Percentiles rank a stretch among this genome's conserved stretches.
These are phyloP conservation scores for Epinephelus awoara DNA, from an alignment of 2,797 vertebrate species.

Conservation along the genomic window DNA sequence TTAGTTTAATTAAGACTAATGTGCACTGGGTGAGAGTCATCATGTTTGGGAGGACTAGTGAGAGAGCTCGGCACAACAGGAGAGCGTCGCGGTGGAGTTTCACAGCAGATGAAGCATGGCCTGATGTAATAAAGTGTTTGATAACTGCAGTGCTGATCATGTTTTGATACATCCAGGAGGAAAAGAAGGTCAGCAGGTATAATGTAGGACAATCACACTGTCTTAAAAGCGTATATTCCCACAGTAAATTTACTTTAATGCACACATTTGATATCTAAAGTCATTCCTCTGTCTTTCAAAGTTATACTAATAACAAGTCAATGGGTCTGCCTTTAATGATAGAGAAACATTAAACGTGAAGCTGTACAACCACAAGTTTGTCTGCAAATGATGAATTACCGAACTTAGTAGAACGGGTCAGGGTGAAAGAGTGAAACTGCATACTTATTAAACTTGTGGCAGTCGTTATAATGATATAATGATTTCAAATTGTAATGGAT, in stretches of 20 bases:
- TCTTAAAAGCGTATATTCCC: neutral
- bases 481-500: constrained; percentile 50
- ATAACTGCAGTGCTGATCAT: constrained; percentile 60
- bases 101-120: constrained; percentile 42
- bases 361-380: neutral
- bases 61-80: constrained; percentile 51
- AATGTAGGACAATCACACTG: constrained; percentile 36
- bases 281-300: neutral
- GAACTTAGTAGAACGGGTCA: neutral
- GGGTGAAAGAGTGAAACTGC: constrained; percentile 22
- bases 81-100: constrained; percentile 37
- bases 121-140: constrained; percentile 52
- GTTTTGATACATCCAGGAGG: constrained; percentile 40
- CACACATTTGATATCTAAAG: neutral
- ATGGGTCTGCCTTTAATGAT: neutral
- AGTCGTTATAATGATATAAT: constrained; percentile 50
- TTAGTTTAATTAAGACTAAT: constrained; percentile 78
- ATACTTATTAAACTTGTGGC: constrained; percentile 54
- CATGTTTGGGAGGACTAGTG: constrained; percentile 51
- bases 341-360: neutral
- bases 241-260: neutral
- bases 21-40: constrained; percentile 49
- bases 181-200: constrained; percentile 44
- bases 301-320: neutral
- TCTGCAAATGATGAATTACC: constrained; percentile 39